phyloP scores from a whole-genome alignment of 2,797 vertebrate genomes.

The Taenioides sp. region DNA sequence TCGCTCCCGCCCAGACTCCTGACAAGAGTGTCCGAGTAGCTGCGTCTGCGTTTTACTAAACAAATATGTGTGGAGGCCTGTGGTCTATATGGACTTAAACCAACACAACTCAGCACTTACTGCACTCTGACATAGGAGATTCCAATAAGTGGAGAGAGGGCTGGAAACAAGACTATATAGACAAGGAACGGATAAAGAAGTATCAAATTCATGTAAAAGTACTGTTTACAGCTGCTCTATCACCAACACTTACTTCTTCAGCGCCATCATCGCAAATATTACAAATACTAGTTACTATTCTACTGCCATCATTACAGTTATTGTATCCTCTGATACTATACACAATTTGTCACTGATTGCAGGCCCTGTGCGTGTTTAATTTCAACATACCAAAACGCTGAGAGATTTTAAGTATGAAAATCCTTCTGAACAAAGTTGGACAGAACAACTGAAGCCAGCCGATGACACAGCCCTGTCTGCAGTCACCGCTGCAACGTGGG shows the following conservation, averaged over 20 bases:
- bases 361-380: no score
- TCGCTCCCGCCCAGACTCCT: slow-evolving; percentile 50
- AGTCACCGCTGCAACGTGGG: slow-evolving; percentile 61
- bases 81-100: slow-evolving; percentile 63
- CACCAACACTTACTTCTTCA: neutral
- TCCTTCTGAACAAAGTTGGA: slow-evolving; percentile 38
- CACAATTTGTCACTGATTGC: neutral
- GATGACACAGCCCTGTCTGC: slow-evolving; percentile 53
- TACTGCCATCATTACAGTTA: neutral
- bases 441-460: slow-evolving; percentile 39
- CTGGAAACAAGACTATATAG: slow-evolving; percentile 29
- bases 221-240: neutral
- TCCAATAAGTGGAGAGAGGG: slow-evolving; percentile 36
- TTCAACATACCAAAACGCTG: neutral
- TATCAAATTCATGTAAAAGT: neutral
- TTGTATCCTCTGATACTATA: neutral
- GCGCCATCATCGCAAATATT: neutral
- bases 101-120: slow-evolving; percentile 62
- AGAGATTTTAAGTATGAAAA: neutral
- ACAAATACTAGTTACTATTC: neutral
- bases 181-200: slow-evolving; percentile 5
- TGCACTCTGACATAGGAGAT: slow-evolving; percentile 31
- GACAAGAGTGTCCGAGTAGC: slow-evolving; percentile 60
- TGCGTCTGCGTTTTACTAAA: slow-evolving; percentile 67
- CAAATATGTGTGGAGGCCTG: slow-evolving; percentile 60